phyloP scores from a whole-genome alignment of 2,797 vertebrate species.

The Ataeniobius toweri region DNA sequence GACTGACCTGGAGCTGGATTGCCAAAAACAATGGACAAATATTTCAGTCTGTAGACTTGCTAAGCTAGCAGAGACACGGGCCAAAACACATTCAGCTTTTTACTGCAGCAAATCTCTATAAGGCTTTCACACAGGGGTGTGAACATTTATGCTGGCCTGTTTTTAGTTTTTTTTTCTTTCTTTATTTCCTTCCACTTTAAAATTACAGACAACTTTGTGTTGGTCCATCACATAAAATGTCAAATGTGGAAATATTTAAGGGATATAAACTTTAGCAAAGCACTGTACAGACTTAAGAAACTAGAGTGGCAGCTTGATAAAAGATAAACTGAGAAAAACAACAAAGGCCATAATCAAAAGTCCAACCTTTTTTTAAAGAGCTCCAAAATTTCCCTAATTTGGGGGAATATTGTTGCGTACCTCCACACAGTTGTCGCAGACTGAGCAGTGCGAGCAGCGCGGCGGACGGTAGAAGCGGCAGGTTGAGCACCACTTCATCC shows the following conservation, averaged over 20 bases:
- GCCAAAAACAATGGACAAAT: too few relatives aligned
- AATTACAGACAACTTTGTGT: not conserved
- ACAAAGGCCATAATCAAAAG: not conserved
- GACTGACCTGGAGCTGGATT: too few relatives aligned
- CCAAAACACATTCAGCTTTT: not conserved
- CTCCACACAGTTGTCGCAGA: slow-evolving; percentile 99
- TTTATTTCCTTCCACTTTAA: not conserved
- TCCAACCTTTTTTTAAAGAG: not conserved
- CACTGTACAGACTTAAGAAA: not conserved
- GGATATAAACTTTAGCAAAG: too few relatives aligned
- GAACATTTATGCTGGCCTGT: not conserved
- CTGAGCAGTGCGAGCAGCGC: slow-evolving; percentile 96
- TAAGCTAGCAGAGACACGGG: too few relatives aligned
- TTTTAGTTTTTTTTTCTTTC: not conserved
- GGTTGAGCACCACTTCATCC: slow-evolving; percentile 99
- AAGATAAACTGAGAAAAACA: not conserved
- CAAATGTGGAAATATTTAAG: too few relatives aligned
- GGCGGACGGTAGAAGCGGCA: slow-evolving; percentile 98
- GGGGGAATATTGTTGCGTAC: slow-evolving; percentile 62
- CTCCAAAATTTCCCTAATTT: not conserved
- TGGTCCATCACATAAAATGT: not conserved
- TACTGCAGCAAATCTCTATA: not conserved
- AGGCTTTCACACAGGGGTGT: not conserved
- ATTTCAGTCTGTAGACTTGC: too few relatives aligned
- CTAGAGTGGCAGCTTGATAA: not conserved